Conservation (phyloP, 2,888 invertebrate species). For the Chrysodeixis includens region DNA sequence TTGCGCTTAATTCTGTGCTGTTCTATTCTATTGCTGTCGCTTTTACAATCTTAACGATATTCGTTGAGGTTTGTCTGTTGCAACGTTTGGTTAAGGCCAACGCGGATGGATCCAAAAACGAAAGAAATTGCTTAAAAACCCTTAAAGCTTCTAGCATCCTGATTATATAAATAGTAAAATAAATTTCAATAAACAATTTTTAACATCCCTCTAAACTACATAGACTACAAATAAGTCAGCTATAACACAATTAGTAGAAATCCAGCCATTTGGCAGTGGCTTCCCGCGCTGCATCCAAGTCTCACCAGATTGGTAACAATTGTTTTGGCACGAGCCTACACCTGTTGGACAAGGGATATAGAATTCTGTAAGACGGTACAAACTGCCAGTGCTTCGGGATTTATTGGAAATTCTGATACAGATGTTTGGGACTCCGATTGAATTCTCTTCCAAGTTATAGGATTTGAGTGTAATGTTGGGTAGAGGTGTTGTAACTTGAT, state of each 20-base stretch:
- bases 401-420: neutral
- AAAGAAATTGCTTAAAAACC: no score
- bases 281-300: neutral
- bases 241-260: neutral
- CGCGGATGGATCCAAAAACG: no score
- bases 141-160: no score
- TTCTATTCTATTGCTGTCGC: no score
- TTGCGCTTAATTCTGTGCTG: no score
- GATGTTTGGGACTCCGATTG: neutral
- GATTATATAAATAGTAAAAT: no score
- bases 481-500: no score
- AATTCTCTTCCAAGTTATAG: neutral
- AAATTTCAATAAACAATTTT: no score
- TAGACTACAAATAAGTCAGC: no score
- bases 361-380: neutral
- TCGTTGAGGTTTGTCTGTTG: no score
- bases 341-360: slow-evolving; percentile 34
- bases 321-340: slow-evolving; percentile 32
- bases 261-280: slow-evolving; percentile 28
- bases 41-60: no score
- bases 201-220: neutral
- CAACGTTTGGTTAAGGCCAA: no score
- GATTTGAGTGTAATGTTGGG: neutral
- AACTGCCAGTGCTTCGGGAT: neutral
- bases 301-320: neutral